These are phyloP conservation scores for Chaenodraco wilsoni DNA, from an alignment of 2,797 vertebrate genomes.

Conservation along the genomic window DNA sequence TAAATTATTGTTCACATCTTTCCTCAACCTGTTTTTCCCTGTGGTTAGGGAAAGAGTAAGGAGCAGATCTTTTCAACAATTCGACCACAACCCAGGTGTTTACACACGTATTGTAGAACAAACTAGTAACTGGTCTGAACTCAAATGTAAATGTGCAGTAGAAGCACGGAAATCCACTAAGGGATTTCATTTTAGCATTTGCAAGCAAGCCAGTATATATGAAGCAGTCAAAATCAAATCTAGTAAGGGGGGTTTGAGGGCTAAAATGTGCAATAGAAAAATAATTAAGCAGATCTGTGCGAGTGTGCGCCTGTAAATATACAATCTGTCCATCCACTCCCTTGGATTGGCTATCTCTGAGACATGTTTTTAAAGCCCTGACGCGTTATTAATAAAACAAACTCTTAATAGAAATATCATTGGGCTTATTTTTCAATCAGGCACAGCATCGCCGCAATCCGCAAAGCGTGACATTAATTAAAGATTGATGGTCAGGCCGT, in stretches of 20 bases:
- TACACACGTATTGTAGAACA: neutral
- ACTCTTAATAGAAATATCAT: conserved; percentile 88
- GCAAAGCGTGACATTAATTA: conserved; percentile 88
- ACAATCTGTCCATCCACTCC: conserved; percentile 76
- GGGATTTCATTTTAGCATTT: conserved; percentile 36
- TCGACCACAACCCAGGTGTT: neutral
- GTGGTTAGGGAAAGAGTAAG: too few species aligned
- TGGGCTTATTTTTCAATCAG: conserved; percentile 89
- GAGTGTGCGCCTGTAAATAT: conserved; percentile 61
- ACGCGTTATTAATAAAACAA: conserved; percentile 88
- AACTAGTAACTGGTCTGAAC: conserved; percentile 4
- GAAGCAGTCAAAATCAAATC: conserved; percentile 33
- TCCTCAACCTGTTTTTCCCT: too few species aligned
- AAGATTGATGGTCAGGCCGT: conserved; percentile 84
- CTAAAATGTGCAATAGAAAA: conserved; percentile 62
- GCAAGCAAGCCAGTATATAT: conserved; percentile 23
- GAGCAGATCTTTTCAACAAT: too few species aligned
- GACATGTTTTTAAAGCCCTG: conserved; percentile 85
- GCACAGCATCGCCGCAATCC: conserved; percentile 81
- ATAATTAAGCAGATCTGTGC: conserved; percentile 65
- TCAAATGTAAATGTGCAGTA: conserved; percentile 20
- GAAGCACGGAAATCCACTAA: conserved; percentile 10
- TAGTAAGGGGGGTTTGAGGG: conserved; percentile 9
- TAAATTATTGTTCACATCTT: too few species aligned
- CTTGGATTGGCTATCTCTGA: conserved; percentile 78